Evolutionary conservation across 2,797 vertebrate species (phyloP), one percentile per base, ranked within the genome.

Genomic region (Amphiprion clarkii): DNA sequence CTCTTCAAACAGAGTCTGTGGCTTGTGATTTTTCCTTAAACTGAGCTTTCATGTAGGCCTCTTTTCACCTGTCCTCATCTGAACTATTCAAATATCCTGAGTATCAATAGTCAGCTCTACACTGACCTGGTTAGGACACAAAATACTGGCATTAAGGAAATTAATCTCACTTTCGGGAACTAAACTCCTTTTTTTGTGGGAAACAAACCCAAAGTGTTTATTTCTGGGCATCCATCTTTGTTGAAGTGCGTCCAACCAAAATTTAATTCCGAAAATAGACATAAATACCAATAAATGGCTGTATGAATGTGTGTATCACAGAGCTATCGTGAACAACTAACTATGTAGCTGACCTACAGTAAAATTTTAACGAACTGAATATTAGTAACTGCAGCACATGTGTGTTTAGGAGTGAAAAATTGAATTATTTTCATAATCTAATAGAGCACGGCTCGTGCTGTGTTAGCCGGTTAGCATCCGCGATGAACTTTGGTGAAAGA

Each of bases 401-500:
- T 8, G 1, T 8, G 46, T 48, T 48, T 6, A 48, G 7, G 17
- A 1, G 19, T 51, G 48, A 21, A 23, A 8, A 1, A 52, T 4
- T 5, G 16, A n/a, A 17, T 48, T 17, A 3, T 19, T 40, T 51
- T 25, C 7, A 52, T 17, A 3, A 48, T 60, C n/a, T 33, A 39
- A 16, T 19, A 16, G 3, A 65, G 39, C 4, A 19, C 46, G 8
- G 57, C 57, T 69, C 64, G 10, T 39, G 3, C 31, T 9, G 40
- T 19, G 52, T 67, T 83, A 84, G 70, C 78, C 5, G 19, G 25
- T 48, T 72, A 83, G 62, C 64, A 57, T 71, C 49, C 17, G 3
- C 19, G 3, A 29, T 59, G 12, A 44, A 12, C 36, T 51, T 27
- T 49, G 21, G 3, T 72, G 3, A 39, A 67, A 31, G 33, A 27